phyloP scores from a whole-genome alignment of 2,113 vertebrate genomes.

The Grammomys dolichurus region DNA sequence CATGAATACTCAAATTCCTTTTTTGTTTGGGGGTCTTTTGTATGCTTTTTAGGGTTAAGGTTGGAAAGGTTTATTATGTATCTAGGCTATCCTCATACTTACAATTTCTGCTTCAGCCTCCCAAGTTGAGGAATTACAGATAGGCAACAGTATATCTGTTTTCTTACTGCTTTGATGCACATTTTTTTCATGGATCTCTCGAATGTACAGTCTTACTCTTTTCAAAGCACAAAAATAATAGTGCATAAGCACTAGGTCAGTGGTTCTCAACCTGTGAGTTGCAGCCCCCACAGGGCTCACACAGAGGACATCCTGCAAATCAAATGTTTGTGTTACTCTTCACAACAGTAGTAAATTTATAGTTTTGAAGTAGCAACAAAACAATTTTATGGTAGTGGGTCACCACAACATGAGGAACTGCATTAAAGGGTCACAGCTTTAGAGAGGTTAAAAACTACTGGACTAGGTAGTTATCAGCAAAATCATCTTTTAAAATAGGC shows the following conservation, averaged over 20 bases:
- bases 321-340: background rate
- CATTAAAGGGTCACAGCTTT: background rate
- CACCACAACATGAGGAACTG: background rate
- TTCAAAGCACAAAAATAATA: background rate
- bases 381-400: background rate
- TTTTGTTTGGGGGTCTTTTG: background rate
- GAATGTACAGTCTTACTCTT: background rate
- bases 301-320: background rate
- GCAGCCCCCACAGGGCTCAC: background rate
- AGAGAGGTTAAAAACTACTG: background rate
- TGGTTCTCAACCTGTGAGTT: background rate
- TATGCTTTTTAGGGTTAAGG: background rate
- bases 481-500: slow-evolving; percentile 25
- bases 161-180: background rate
- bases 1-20: background rate
- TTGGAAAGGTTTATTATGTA: background rate
- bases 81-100: background rate
- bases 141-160: background rate
- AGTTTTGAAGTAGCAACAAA: background rate
- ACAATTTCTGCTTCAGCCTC: background rate
- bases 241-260: background rate
- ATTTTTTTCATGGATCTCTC: background rate
- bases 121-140: background rate
- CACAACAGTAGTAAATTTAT: background rate
- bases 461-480: background rate